phyloP scores from a whole-genome alignment of 2,113 vertebrate genomes.

The Calypte anna region DNA sequence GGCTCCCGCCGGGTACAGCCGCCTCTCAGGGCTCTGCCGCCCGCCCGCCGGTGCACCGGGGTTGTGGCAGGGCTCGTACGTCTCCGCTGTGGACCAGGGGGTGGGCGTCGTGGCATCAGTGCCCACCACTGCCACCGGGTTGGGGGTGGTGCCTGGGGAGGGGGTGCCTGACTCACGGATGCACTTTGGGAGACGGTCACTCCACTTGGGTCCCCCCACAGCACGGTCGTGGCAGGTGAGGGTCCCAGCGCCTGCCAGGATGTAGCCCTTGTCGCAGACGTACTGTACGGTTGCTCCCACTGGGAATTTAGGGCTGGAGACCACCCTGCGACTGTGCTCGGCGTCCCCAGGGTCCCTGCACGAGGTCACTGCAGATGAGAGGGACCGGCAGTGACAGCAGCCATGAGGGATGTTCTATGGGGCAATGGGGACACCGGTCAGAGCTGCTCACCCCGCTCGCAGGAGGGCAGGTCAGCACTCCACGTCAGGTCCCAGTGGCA shows the following conservation, averaged over 20 bases:
- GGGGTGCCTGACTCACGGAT: conserved; percentile 79
- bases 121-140: rapidly evolving
- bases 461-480: conserved; percentile 91
- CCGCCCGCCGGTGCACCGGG: conserved; percentile 85
- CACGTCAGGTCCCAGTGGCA: conserved; percentile 97
- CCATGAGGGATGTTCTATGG: rapidly evolving
- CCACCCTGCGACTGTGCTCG: conserved; percentile 89
- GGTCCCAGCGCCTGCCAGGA: conserved; percentile 84
- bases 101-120: background rate
- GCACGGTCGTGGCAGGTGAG: conserved; percentile 89
- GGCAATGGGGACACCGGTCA: background rate
- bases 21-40: conserved; percentile 82
- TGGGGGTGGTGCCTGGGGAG: rapidly evolving
- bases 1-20: conserved; percentile 85
- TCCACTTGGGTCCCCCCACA: conserved; percentile 90
- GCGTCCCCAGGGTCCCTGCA: conserved; percentile 90
- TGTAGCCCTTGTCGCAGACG: conserved; percentile 89
- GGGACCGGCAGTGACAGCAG: rapidly evolving
- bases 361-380: conserved; percentile 78
- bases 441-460: conserved; percentile 84
- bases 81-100: conserved; percentile 76
- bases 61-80: conserved; percentile 87
- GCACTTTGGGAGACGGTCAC: conserved; percentile 89
- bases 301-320: conserved; percentile 86
- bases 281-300: conserved; percentile 91